These are phyloP conservation scores for Vipera ursinii DNA, from an alignment of 2,797 vertebrate genomes.

Conservation along the genomic window DNA sequence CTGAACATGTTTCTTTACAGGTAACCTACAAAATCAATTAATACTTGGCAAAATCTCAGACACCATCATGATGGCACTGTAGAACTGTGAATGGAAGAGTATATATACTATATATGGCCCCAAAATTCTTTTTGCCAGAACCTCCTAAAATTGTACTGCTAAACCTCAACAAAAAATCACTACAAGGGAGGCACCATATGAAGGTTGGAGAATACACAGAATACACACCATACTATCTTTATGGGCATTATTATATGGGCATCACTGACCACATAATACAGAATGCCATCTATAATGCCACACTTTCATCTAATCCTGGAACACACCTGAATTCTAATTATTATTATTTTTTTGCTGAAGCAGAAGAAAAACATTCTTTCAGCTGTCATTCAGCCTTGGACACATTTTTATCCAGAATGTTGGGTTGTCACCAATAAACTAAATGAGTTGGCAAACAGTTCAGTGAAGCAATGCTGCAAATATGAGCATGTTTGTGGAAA, in stretches of 20 bases:
- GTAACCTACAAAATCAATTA: background rate
- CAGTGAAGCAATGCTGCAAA: background rate
- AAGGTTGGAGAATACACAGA: background rate
- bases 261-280: background rate
- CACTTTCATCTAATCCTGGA: background rate
- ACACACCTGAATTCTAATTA: background rate
- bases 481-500: background rate
- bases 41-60: background rate
- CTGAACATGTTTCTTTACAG: background rate
- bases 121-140: background rate
- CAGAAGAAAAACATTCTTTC: conserved; percentile 4
- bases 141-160: background rate
- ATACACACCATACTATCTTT: background rate
- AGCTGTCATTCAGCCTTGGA: background rate
- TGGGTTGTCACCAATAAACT: background rate
- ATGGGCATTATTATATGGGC: background rate
- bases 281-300: background rate
- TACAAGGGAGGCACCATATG: background rate
- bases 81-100: background rate
- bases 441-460: background rate
- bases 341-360: background rate
- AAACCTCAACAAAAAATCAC: background rate
- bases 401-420: background rate
- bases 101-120: background rate
- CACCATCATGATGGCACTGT: background rate